phyloP scores from a whole-genome alignment of 2,797 vertebrate species.

The Champsocephalus gunnari region DNA sequence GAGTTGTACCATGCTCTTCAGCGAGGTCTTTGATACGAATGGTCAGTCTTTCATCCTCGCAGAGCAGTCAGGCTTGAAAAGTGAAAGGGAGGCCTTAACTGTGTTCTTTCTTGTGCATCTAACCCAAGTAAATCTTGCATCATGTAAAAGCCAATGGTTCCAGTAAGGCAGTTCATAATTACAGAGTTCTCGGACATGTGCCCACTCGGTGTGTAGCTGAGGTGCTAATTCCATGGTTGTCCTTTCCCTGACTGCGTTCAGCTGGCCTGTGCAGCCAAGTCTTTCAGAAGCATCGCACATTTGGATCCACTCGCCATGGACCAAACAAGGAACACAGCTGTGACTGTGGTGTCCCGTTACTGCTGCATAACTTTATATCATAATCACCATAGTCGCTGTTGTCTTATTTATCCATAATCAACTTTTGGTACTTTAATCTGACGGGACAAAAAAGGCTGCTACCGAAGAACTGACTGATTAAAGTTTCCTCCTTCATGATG shows the following conservation, averaged over 20 bases:
- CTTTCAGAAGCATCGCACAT: constrained; percentile 51
- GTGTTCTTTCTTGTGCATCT: constrained; percentile 39
- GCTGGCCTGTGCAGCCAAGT: constrained; percentile 29
- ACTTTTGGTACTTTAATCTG: constrained; percentile 56
- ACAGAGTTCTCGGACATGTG: constrained; percentile 44
- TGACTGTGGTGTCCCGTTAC: constrained; percentile 55
- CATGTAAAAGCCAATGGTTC: constrained; percentile 29
- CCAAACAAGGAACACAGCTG: constrained; percentile 59
- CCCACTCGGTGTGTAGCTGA: constrained; percentile 44
- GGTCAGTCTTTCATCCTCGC: constrained; percentile 39
- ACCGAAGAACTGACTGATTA: constrained; percentile 59
- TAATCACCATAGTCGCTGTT: constrained; percentile 45
- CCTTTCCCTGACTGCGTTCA: constrained; percentile 21
- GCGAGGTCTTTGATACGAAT: constrained; percentile 32
- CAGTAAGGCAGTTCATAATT: constrained; percentile 52
- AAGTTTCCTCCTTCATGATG: constrained; percentile 60
- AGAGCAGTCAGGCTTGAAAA: constrained; percentile 43
- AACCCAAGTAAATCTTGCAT: constrained; percentile 26
- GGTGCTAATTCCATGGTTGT: constrained; percentile 43
- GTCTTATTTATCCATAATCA: constrained; percentile 54
- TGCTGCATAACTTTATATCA: constrained; percentile 54
- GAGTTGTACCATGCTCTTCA: constrained; percentile 14
- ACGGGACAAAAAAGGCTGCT: constrained; percentile 41
- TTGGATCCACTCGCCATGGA: constrained; percentile 54
- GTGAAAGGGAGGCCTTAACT: constrained; percentile 28